A percentile compares a stretch with the other conserved stretches of the same genome.
phyloP scores from a whole-genome alignment of 2,888 invertebrate genomes.

The Chloromyia formosa region DNA sequence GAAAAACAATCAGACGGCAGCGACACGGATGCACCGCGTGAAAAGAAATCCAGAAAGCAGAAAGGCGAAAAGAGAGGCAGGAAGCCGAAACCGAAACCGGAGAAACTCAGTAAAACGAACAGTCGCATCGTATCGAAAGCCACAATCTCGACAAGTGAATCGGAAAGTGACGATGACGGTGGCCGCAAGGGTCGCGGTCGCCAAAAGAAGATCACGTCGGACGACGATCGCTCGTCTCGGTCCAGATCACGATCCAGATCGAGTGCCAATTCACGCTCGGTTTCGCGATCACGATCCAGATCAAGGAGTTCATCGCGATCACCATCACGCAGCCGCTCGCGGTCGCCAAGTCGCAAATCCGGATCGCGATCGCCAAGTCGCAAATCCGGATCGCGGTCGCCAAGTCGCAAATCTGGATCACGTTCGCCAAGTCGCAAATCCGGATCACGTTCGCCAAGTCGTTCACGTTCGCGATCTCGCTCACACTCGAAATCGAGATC shows the following conservation, averaged over 20 bases:
- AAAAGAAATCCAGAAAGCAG: constrained; percentile 69
- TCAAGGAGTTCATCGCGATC: constrained; percentile 62
- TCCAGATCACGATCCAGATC: constrained; percentile 61
- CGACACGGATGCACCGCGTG: constrained; percentile 74
- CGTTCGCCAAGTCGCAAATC: constrained; percentile 52
- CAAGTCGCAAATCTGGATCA: constrained; percentile 60
- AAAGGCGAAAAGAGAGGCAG: constrained; percentile 69
- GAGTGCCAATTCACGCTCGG: constrained; percentile 60
- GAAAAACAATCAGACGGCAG: constrained; percentile 66
- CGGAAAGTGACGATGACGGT: constrained; percentile 71
- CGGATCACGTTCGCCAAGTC: constrained; percentile 61
- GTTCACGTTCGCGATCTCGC: constrained; percentile 52
- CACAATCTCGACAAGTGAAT: constrained; percentile 91
- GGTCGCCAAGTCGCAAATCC: neutral
- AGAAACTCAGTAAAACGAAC: constrained; percentile 83
- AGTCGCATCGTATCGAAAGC: constrained; percentile 92
- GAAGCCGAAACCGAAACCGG: constrained; percentile 52
- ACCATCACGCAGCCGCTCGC: constrained; percentile 47
- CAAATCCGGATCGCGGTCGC: constrained; percentile 43
- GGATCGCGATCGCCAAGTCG: constrained; percentile 50
- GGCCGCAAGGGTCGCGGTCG: constrained; percentile 66
- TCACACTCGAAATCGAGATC: constrained; percentile 59
- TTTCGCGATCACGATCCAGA: constrained; percentile 57
- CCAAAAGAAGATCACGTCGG: constrained; percentile 69
- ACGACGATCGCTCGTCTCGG: constrained; percentile 66